Evolutionary conservation across 2,113 vertebrate genomes (phyloP), one percentile per base, ranked within the genome.

Genomic region (Phylloscopus trochilus): DNA sequence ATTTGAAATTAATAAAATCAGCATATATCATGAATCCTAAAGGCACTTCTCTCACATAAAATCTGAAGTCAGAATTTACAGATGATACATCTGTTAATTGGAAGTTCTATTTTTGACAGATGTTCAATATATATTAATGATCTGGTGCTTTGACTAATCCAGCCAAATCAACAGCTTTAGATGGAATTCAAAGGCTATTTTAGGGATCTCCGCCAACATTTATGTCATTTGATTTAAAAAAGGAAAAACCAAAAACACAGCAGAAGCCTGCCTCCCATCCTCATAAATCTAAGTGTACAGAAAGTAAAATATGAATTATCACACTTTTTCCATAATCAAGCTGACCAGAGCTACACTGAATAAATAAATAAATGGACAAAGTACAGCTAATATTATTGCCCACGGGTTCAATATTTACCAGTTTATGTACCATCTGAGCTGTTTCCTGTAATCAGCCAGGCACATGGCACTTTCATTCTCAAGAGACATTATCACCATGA

Each of bases 401-500:
- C 88, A 58, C 88, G 98, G 96, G 96, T 96, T 98, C 98, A 98
- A 97, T 98, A 98, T 98, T 98, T 97, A 97, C 96, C 91, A 96
- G 96, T 97, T 97, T 97, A 95, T 96, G 93, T 94, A 96, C 97
- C 97, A 97, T 98, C 97, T 97, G 97, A 98, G 97, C 96, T 92
- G 96, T 97, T 97, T 97, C 96, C 95, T 97, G 95, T 96, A 97
- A 98, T 98, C 97, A 98, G 73, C 95, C 96, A 92, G 83, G 95
- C 97, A 97, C 98, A 98, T 95, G 97, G 95, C 97, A 92, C 92
- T 97, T 96, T 83, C 90, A 83, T 92, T 97, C 97, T 97, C 97
- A 84, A 88, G 96, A 97, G 98, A 97, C 91, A 93, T 96, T 87
- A 97, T 98, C 89, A 87, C 98, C 98, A 98, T 98, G 98, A 98